Percentiles rank a stretch among this genome's conserved stretches.
These are phyloP conservation scores for Sphaeridia pumilis DNA, from an alignment of 2,888 invertebrate species.

Conservation along the genomic window DNA sequence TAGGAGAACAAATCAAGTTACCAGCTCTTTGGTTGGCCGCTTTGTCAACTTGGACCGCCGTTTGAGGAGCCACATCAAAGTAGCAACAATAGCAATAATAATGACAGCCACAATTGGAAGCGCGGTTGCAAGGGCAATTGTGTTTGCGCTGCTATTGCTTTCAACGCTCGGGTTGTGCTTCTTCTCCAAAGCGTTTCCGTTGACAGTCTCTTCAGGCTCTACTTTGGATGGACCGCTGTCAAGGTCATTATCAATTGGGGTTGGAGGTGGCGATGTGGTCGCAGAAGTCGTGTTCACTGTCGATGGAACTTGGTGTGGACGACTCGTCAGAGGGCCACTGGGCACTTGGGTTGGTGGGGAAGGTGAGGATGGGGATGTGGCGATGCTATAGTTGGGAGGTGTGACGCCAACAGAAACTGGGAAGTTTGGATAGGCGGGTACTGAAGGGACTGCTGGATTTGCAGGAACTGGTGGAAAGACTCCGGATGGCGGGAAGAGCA, in stretches of 20 bases:
- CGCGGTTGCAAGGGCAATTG: constrained; percentile 53
- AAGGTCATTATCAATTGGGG: constrained; percentile 6
- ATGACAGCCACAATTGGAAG: constrained; percentile 60
- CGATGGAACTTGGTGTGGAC: not conserved
- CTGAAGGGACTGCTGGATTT: not conserved
- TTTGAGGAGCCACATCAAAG: constrained; percentile 56
- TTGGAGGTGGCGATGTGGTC: constrained; percentile 23
- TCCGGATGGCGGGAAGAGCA: not conserved
- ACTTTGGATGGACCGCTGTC: not conserved
- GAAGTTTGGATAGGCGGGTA: not conserved
- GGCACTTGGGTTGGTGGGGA: not conserved
- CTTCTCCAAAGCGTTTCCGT: constrained; percentile 1
- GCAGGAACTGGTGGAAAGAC: not conserved
- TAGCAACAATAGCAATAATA: constrained; percentile 55
- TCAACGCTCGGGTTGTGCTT: not conserved
- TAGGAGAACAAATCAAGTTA: constrained; percentile 41
- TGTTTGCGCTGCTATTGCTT: constrained; percentile 7
- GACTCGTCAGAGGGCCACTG: no score
- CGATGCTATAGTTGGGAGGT: not conserved
- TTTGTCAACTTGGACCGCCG: constrained; percentile 48
- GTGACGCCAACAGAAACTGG: not conserved
- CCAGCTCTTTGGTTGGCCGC: constrained; percentile 58
- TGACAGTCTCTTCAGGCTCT: not conserved
- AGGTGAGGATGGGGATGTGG: not conserved
- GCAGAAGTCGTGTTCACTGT: constrained; percentile 27